Evolutionary conservation across 2,888 invertebrate species (phyloP).

Genomic region (Diarsia brunnea): DNA sequence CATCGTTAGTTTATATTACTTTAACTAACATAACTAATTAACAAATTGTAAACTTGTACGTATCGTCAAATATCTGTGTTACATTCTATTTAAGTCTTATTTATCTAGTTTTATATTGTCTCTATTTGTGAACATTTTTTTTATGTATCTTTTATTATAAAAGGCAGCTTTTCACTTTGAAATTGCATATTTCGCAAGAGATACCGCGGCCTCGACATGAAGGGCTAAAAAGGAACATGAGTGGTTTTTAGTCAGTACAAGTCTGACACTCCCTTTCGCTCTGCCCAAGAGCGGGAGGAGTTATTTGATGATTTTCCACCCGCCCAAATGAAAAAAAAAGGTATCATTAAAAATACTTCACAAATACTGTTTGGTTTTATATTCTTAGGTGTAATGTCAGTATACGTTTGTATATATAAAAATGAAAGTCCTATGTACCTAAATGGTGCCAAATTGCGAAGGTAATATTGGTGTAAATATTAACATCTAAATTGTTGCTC

Average conservation of each 20-base stretch:
- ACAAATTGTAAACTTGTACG: conserved; percentile 72
- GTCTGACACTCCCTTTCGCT: too few relatives aligned
- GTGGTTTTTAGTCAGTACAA: too few relatives aligned
- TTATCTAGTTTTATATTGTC: conserved; percentile 65
- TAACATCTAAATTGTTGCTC: conserved; percentile 78
- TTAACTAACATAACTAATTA: conserved; percentile 48
- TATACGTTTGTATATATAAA: conserved; percentile 78
- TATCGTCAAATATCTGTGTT: conserved; percentile 88
- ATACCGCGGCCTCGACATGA: too few relatives aligned
- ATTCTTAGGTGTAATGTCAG: conserved; percentile 57
- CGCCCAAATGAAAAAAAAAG: too few relatives aligned
- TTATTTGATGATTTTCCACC: too few relatives aligned
- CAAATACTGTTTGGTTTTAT: conserved; percentile 40
- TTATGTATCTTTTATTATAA: neutral
- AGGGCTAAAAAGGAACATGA: too few relatives aligned
- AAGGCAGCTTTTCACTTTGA: neutral
- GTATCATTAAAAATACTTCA: conserved; percentile 36
- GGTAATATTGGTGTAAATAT: conserved; percentile 74
- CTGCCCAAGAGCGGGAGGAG: too few relatives aligned
- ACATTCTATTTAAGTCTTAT: conserved; percentile 79
- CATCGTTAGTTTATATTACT: conserved; percentile 45
- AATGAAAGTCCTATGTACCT: conserved; percentile 86
- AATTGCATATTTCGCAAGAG: neutral
- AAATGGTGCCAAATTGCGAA: conserved; percentile 84
- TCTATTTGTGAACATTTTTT: conserved; percentile 47